Base-by-base conservation (phyloP, 2,113 vertebrate species). In the Otocyon megalotis region DNA sequence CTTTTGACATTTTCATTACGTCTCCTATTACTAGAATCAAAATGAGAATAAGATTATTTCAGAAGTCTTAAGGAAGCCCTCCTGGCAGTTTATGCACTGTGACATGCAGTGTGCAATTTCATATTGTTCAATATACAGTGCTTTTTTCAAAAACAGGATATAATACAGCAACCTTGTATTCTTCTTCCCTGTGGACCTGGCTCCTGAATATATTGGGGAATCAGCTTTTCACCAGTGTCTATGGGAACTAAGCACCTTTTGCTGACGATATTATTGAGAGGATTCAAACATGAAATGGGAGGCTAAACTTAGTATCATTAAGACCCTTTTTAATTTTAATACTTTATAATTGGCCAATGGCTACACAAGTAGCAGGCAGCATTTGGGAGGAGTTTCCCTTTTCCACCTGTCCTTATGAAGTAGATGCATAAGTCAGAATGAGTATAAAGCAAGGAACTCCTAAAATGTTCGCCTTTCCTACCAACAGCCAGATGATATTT, bases 1-100 rank as follows among this genome's bases (percentile, higher is more conserved):
- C 96, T 95, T 92, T 81, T 97, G 97, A 97, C 96, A 97, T 97
- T 97, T 98, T 96, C 96, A 97, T 98, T 95, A 97, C 65, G 88
- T 96, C 74, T 96, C 80, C 22, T 93, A 28, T 96, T 97, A 96
- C 69, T 96, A 50, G 95, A 97, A 85, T 93, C 87, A 97, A 97
- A 97, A 98, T 92, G 94, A 83, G 58, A 96, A 93, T 77, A 81
- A 81, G 76, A 87, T 92, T 97, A 93, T 92, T 92, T 93, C 74
- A 88, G 53, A 94, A 87, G 22, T 82, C 56, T 89, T 86, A 94
- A 95, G 53, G 37, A 76, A 84, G 16, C 50, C 22, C 35, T 96
- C 56, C 71, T 50, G 20, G n/a, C 16, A 76, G 48, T 58, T n/a
- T 92, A 11, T 63, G 37, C n/a, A 53, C 43, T 86, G 53, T 65